Base-by-base conservation (phyloP, 2,113 vertebrate species). In the Centropus unirufus region DNA sequence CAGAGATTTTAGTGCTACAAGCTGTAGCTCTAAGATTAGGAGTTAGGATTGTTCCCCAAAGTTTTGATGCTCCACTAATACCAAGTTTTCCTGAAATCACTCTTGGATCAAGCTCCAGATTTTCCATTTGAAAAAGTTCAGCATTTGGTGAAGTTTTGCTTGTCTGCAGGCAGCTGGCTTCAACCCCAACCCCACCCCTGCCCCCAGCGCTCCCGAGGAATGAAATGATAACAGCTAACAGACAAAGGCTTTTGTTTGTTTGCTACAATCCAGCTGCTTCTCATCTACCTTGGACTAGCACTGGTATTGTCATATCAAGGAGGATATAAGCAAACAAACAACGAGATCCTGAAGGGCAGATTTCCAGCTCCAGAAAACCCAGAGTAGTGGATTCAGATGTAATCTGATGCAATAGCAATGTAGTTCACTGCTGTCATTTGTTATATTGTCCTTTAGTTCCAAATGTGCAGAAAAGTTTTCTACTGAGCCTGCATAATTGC, bases 391-490 rank as follows among this genome's bases (percentile, higher is more conserved):
- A 74, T 88, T 90, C 75, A 92, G 79, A 88, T 94, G 74, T 67
- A 87, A 85, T 92, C 90, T 80, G 84, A 95, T 93, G 80, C 89
- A 95, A 57, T 91, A 94, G 78, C 87, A 93, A 27, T 83, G 82
- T 77, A 80, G 67, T 74, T 94, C 79, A 70, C 82, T 95, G 94
- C 89, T 93, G 87, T 92, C 29, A 95, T 95, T 95, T 94, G 83
- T 94, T 91, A 90, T 81, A 83, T 77, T 77, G 87, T 93, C 93
- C 59, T 96, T 96, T 92, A 94, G 75, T 61, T 94, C 87, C 90
- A 90, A 96, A 88, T 83, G 79, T 86, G 68, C 79, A 52, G 75
- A 77, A 92, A 47, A 90, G 81, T 95, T 92, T 97, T 89, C 82
- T 78, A 94, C 88, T 64, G 39, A 90, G 64, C 76, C 83, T 75